Base-by-base conservation (phyloP, 2,113 vertebrate genomes). In the Varanus komodoensis region DNA sequence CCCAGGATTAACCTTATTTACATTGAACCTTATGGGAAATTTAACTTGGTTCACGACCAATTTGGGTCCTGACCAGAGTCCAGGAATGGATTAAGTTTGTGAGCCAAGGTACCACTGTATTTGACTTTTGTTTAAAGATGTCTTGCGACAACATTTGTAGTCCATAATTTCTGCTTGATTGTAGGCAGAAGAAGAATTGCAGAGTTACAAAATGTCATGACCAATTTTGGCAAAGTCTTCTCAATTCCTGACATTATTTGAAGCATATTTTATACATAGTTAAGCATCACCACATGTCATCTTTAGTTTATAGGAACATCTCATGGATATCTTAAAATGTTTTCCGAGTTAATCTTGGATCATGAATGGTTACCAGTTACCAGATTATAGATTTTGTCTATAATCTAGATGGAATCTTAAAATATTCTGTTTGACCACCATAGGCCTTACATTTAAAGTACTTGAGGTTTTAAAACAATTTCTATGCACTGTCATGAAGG, bases 211-310 rank as follows among this genome's bases (percentile, higher is more conserved):
- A 86, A 83, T 89, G 93, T 93, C 89, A 74, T 67, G 74, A 93
- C 92, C 93, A 90, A 89, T 83, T 94, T 93, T 94, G 90, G 94
- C 84, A 86, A 88, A 90, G 67, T 91, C 93, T 94, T 93, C 93
- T 93, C 54, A 7, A 86, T 61, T 91, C 74, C 80, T 38, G 84
- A 88, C 0, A 93, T 95, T 95, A 94, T 90, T 75, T 93, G 69
- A 92, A 93, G 93, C 92, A 89, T 89, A 87, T 86, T 86, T 89
- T 17, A 89, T 93, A 90, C 89, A 82, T 87, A 91, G 91, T 87
- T 96, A 94, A 96, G 87, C 82, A 91, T 84, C 85, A 93, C 93
- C 96, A 93, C 86, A 94, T 93, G 93, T 91, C 48, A 89, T 2
- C 27, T 3, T 86, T 88, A 87, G 82, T 90, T 90, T 15, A 86